Evolutionary conservation across 2,113 vertebrate species (phyloP), one percentile per base, ranked within the genome.

Genomic region (Cariama cristata): DNA sequence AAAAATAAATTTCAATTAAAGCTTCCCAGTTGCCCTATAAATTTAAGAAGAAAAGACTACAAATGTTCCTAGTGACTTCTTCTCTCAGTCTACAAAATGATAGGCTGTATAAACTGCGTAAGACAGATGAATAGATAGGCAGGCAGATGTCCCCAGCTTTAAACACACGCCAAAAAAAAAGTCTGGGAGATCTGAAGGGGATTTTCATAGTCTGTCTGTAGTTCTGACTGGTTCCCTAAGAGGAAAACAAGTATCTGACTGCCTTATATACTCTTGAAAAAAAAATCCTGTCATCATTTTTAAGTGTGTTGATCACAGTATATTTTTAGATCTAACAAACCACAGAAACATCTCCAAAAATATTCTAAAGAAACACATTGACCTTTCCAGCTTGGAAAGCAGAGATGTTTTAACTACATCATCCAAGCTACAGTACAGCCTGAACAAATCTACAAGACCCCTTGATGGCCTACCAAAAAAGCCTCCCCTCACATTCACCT

Each of bases 241-340:
- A 53, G 35, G 30, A 92, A 96, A 92, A 86, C 24, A 83, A 80
- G 58, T n/a, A 76, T 62, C 73, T 88, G 58, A 58, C 47, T 89
- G 86, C 64, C 45, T 92, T 71, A 64, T 81, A 84, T 33, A 75
- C 24, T 60, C 73, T 53, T 64, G 26, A 73, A 88, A 55, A 59
- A 75, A 89, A 59, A 86, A 74, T 21, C 49, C 35, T 59, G 68
- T 68, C 75, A 60, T 92, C 71, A 87, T 84, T 96, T 95, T 91
- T 64, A 94, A 88, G 42, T 74, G 28, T 55, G 79, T 84, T 93
- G 88, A 86, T 91, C 91, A 87, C 38, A 68, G 76, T 52, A 91
- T 93, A 95, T 96, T 97, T 97, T 96, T 94, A 93, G 94, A 89
- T 81, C 92, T 95, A 86, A 97, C 73, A 92, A 95, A 96, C 91